Evolutionary conservation across 92 coral and sea anemone genomes (phyloP), one percentile per base, ranked within the genome.

Genomic region (Phenganax subtilis): DNA sequence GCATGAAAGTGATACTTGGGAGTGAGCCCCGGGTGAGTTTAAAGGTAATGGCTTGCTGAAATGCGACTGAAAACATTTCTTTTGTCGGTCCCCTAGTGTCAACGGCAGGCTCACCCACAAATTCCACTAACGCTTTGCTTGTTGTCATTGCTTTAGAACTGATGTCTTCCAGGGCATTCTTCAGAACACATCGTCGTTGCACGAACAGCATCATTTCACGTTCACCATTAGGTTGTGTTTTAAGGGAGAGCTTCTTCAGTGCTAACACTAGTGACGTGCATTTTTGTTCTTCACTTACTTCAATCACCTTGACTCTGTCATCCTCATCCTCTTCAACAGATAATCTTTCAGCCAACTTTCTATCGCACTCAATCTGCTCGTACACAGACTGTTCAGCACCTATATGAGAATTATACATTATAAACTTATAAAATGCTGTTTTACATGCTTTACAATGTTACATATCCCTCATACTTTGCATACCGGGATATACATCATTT

Each of bases 71-170:
- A 54, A 77, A 85, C 72, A 85, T 25, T 67, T 85, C 80, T 77
- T 63, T 78, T 55, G 74, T 77, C 10, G 84, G 84, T 55, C 87
- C 87, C 12, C 87, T 84, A 30, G 81, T 73, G 80, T 85, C 87
- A 4, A 77, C 80, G 3, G 87, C 87, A 53, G 80, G 77, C 70
- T 84, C 87, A n/a, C 84, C 87, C 28, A 67, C 75, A 78, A 85
- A 77, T 69, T 81, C 72, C 6, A 78, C 62, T 12, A 53, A 67
- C 71, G 67, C 28, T 31, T 75, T 75, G 61, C 63, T 75, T 54
- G 62, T 54, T 54, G 6, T 63, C 57, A 52, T 76, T 76, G 66
- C 57, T 63, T 8, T 59, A 54, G 16, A 56, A n/a, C 67, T 70
- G 47, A 55, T 55, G 79, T 69, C 56, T 68, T 79, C 84, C 51